Evolutionary conservation across 2,113 vertebrate species (phyloP), one percentile per base, ranked within the genome.

Genomic region (Propithecus coquereli): DNA sequence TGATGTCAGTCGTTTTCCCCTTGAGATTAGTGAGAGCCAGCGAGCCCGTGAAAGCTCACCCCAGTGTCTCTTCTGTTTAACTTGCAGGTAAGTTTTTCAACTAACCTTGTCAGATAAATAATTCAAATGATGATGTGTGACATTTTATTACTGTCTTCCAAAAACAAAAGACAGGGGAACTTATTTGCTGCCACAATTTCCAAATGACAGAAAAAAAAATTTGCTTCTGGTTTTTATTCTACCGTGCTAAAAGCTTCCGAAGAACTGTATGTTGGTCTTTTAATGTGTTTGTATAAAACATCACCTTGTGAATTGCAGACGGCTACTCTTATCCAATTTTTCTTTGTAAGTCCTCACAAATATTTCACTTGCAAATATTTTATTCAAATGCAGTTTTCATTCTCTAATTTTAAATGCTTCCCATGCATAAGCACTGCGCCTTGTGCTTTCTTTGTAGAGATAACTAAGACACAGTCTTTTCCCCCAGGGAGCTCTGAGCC

Each of bases 211-310:
- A 34, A 82, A 63, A 74, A 68, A 63, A 50, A 54, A 54, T 91
- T 80, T 83, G 66, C 91, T 86, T 70, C 82, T 52, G 25, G 87
- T 74, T 95, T 95, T 97, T 96, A 96, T 88, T 96, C 57, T 81
- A n/a, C 25, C 79, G 52, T 94, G 34, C 73, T 91, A 74, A 94
- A 96, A 91, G 52, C 87, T 91, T 80, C 63, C 20, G 45, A 91
- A 87, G 70, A 89, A 40, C 11, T 68, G 3, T 71, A 11, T 89
- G 61, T 40, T 81, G 11, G 54, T 92, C 54, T 96, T 95, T 91
- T 37, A 63, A 76, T 0, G 8, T 68, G 17, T 85, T 66, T 70
- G 5, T 57, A 37, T 87, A 87, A 87, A 91, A 57, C 90, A 92
- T 50, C 59, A 92, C 61, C 54, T 90, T 94, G 66, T 88, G 66